Base-by-base conservation (phyloP, 30 jellyfish, hydroid and myxozoan genomes). In the Haliclystus octoradiatus region DNA sequence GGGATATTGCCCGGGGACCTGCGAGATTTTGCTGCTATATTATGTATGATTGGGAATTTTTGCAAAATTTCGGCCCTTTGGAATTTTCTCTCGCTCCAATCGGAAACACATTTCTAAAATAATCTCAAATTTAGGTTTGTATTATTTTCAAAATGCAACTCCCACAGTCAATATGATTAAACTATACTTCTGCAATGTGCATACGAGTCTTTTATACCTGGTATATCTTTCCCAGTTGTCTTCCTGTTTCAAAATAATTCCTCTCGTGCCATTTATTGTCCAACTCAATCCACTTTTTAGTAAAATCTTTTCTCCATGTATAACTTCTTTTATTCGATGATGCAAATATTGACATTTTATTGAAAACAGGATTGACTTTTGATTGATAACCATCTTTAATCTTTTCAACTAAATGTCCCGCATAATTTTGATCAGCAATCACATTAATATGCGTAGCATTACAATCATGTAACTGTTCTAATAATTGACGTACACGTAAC, bases 371-470 rank as follows among this genome's bases (percentile, higher is more conserved):
- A 27, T 66, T 52, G 26, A 61, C 73, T 14, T 72, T 62, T 13
- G 82, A 47, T 31, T 62, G 53, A 3, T 88, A 73, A 52, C 72
- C 47, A 2, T 76, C 80, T 50, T 93, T 50, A 12, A 75, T 80
- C 2, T 79, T 68, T 32, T 76, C 82, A 50, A 89, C 91, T 31
- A 89, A 50, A 60, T 89, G 95, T 22, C 98, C 98, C 4, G 98
- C 98, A 32, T 81, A 82, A 68, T 89, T 89, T 63, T 89, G 98
- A 53, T 89, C 98, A 4, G 95, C 98, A 49, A 89, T 81, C 31
- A 89, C 82, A 13, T 82, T 62, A 31, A 75, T 64, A 82, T 92
- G 69, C 2, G 88, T 71, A 24, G 94, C 98, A 71, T 73, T 82
- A 73, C 98, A 89, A 28, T 69, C 76, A 68, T 62, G 76, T 31